Percentiles rank a stretch among this genome's conserved stretches.
Conservation (phyloP, 2,797 vertebrate genomes). For the Gadopsis bispinosus region DNA sequence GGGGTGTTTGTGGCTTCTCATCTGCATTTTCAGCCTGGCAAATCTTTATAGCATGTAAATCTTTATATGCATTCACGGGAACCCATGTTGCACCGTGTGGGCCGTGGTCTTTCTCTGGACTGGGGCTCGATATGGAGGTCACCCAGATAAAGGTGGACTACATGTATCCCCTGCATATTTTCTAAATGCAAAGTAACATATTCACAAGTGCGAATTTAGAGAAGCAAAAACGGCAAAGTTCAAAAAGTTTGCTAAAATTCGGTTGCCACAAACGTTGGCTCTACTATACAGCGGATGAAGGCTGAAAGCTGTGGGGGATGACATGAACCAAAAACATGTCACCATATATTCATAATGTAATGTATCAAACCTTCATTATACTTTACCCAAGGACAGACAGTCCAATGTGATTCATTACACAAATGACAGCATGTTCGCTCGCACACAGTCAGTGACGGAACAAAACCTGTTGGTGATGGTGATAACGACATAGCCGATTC, state of each 20-base stretch:
- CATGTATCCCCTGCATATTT: not conserved
- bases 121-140: not conserved
- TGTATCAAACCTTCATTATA: slow-evolving; percentile 53
- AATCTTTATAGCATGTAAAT: not conserved
- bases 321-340: slow-evolving; percentile 54
- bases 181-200: not conserved
- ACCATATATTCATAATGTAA: slow-evolving; percentile 55
- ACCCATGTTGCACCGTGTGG: not conserved
- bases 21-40: slow-evolving; percentile 7
- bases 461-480: slow-evolving; percentile 58
- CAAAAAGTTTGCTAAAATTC: not conserved
- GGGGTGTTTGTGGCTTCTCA: not conserved
- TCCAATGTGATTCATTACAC: slow-evolving; percentile 60
- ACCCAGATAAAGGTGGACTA: not conserved
- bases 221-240: not conserved
- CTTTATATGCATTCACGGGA: not conserved
- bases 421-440: slow-evolving; percentile 58
- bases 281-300: not conserved
- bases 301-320: not conserved
- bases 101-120: not conserved
- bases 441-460: slow-evolving; percentile 47
- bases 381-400: slow-evolving; percentile 57
- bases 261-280: slow-evolving; percentile 7
- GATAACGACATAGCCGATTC: slow-evolving; percentile 68
- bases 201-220: not conserved